Evolutionary conservation across 2,888 invertebrate species (phyloP), one percentile per base, ranked within the genome.

Genomic region (Coelinius sp.): DNA sequence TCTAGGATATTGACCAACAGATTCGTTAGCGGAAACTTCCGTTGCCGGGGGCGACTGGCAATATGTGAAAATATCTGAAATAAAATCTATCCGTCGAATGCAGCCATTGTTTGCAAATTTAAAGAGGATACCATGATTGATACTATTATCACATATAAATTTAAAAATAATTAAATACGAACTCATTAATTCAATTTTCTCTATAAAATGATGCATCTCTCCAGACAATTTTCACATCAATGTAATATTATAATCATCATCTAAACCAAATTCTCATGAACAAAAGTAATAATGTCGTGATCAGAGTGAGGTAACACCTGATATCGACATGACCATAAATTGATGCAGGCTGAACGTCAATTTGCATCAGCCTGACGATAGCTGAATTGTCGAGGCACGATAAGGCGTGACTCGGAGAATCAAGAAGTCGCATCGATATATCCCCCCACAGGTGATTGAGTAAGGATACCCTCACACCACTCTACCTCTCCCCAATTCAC

Each of bases 341-440:
- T 12, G 24, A n/a, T 24, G 53, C 5, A 27, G 24, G 27, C 25
- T 62, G 24, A 38, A 20, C 53, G 12, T 68, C 22, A 63, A 70
- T 63, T 70, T 68, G 38, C 41, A 68, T 68, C 41, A 41, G n/a
- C 41, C 2, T 41, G n/a, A 41, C n/a, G 41, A n/a, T 2, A 41
- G 41, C 41, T 41, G 41, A 41, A 24, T 52, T 35, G 63, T 38
- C 38, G 69, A 52, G 49, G 52, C 52, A 63, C 69, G 41, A 63
- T 22, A 31, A 62, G 38, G 52, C 69, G 63, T 63, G 69, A 70
- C 69, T 70, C 25, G 69, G 24, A 49, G 46, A 63, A 62, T 62
- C 46, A 68, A 46, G 62, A 17, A 62, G 24, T 67, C 25, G 27
- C n/a, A 53, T 24, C 24, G 24, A 24, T 25, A 53, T 53, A 52